These are phyloP conservation scores for Phocides pigmalion DNA, from an alignment of 1,140 invertebrate genomes.

Conservation along the genomic window DNA sequence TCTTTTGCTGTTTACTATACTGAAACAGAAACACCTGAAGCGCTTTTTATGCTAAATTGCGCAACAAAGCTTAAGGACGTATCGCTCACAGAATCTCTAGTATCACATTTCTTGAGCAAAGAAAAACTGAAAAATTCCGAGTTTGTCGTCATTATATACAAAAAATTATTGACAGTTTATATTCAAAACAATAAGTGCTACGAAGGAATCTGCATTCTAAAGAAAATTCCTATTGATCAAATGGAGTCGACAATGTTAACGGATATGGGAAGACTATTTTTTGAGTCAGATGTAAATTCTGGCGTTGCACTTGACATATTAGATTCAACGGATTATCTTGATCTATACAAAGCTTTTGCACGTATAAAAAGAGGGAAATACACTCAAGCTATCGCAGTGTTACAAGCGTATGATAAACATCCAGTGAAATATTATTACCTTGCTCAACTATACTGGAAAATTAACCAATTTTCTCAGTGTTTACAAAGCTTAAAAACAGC, in stretches of 20 bases:
- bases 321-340: conserved; percentile 49
- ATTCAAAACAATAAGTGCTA: conserved; percentile 80
- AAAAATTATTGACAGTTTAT: conserved; percentile 64
- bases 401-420: conserved; percentile 77
- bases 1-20: conserved; percentile 55
- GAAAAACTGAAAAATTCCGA: conserved; percentile 47
- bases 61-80: conserved; percentile 84
- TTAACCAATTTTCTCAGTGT: conserved; percentile 85
- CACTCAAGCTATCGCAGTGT: conserved; percentile 81
- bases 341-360: conserved; percentile 63
- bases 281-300: conserved; percentile 56
- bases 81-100: conserved; percentile 83
- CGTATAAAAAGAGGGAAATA: conserved; percentile 80
- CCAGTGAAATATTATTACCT: conserved; percentile 85
- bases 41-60: conserved; percentile 77
- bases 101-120: conserved; percentile 71
- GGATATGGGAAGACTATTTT: conserved; percentile 62
- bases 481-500: conserved; percentile 88
- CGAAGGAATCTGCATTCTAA: conserved; percentile 60
- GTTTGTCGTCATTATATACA: conserved; percentile 54
- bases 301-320: conserved; percentile 53
- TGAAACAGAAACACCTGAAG: conserved; percentile 49
- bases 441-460: conserved; percentile 87
- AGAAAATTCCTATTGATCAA: conserved; percentile 49
- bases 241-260: conserved; percentile 53